Percentiles rank a stretch among this genome's conserved stretches.
phyloP scores from a whole-genome alignment of 1,140 invertebrate species.

The Pectinophora gossypiella region DNA sequence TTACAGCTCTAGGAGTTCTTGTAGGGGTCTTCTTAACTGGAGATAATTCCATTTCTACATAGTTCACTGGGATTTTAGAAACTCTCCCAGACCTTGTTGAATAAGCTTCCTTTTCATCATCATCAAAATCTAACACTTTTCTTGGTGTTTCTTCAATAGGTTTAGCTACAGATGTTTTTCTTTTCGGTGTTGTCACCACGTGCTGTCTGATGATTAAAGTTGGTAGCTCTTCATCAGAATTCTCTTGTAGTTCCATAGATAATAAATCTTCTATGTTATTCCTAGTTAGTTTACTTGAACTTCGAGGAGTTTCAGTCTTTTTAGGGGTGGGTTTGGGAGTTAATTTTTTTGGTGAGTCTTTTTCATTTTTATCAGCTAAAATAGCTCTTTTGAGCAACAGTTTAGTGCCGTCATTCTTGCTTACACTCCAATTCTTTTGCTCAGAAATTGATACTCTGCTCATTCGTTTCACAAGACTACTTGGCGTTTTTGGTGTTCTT shows the following conservation, averaged over 20 bases:
- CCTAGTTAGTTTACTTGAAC: constrained; percentile 35
- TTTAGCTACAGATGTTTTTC: constrained; percentile 41
- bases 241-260: constrained; percentile 59
- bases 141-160: constrained; percentile 47
- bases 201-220: constrained; percentile 59
- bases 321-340: constrained; percentile 33
- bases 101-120: constrained; percentile 36
- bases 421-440: constrained; percentile 61
- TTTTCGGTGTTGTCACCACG: constrained; percentile 45
- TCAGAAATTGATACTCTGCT: constrained; percentile 53
- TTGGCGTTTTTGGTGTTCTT: constrained; percentile 57
- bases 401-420: constrained; percentile 65
- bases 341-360: constrained; percentile 38
- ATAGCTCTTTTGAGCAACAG: constrained; percentile 69
- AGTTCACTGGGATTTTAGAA: constrained; percentile 12
- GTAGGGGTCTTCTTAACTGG: constrained; percentile 26
- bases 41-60: constrained; percentile 15
- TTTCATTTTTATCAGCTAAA: constrained; percentile 56
- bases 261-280: constrained; percentile 46
- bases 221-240: constrained; percentile 59
- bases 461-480: constrained; percentile 57
- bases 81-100: constrained; percentile 26
- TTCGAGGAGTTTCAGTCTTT: constrained; percentile 36
- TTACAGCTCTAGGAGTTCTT: constrained; percentile 27
- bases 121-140: constrained; percentile 51